Percentiles rank a stretch among this genome's conserved stretches.
Evolutionary conservation across 1,140 invertebrate genomes (phyloP).

Genomic region (Cyclargus thomasi): DNA sequence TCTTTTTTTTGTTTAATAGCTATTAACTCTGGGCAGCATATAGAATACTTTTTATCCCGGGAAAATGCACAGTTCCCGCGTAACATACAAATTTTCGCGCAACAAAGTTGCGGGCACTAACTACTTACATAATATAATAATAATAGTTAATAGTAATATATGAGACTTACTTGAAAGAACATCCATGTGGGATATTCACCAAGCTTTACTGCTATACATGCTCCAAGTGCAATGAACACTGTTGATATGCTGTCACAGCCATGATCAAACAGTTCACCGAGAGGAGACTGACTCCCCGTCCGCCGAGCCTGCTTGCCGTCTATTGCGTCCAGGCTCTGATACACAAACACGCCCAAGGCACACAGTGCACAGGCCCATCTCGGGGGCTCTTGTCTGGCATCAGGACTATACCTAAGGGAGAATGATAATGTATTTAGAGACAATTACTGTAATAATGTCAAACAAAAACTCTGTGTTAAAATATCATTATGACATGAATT

Average conservation of each 20-base stretch:
- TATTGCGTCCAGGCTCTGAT: conserved; percentile 98
- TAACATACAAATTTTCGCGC: too few relatives aligned
- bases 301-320: conserved; percentile 99
- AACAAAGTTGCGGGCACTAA: too few relatives aligned
- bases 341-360: conserved; percentile 95
- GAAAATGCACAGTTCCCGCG: too few relatives aligned
- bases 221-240: conserved; percentile 96
- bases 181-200: conserved; percentile 94
- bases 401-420: conserved; percentile 77
- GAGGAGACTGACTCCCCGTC: conserved; percentile 92
- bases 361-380: conserved; percentile 94
- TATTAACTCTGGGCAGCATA: too few relatives aligned
- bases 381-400: conserved; percentile 84
- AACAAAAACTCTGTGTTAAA: background rate
- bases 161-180: conserved; percentile 85
- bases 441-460: background rate
- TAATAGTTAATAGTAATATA: too few relatives aligned
- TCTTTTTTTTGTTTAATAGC: too few relatives aligned
- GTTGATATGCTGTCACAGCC: conserved; percentile 98
- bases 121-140: too few relatives aligned
- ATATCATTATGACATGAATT: too few relatives aligned
- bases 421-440: background rate
- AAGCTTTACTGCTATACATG: conserved; percentile 92
- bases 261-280: conserved; percentile 99
- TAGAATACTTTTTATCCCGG: too few relatives aligned